These are phyloP conservation scores for Agapostemon virescens DNA, from an alignment of 2,888 invertebrate species.

Conservation along the genomic window DNA sequence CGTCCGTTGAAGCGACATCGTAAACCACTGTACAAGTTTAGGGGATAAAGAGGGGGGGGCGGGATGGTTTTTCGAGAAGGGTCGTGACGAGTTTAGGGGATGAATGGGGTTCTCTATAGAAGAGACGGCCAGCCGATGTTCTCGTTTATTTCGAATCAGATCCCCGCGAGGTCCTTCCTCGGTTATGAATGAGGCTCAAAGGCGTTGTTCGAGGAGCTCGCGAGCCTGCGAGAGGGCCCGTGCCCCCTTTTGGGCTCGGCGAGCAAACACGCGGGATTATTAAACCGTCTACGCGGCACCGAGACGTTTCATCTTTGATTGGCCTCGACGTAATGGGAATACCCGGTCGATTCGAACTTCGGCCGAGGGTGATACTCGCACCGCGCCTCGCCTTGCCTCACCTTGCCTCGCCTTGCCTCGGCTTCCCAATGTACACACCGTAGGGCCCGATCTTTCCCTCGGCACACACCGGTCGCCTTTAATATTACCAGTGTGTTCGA, in stretches of 20 bases:
- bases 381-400: neutral
- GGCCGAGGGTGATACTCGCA: conserved; percentile 46
- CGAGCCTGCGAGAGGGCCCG: neutral
- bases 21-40: neutral
- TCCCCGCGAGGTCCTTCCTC: conserved; percentile 61
- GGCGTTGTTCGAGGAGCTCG: conserved; percentile 67
- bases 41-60: neutral
- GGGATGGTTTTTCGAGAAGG: neutral
- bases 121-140: conserved; percentile 14
- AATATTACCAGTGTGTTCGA: conserved; percentile 28
- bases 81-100: neutral
- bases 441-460: conserved; percentile 10
- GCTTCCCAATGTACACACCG: conserved; percentile 37
- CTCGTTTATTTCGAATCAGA: conserved; percentile 71
- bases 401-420: conserved; percentile 10
- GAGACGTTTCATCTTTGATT: conserved; percentile 75
- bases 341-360: conserved; percentile 60
- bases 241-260: conserved; percentile 49
- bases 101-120: neutral
- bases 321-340: conserved; percentile 72
- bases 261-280: conserved; percentile 77
- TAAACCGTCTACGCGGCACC: conserved; percentile 70
- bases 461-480: conserved; percentile 14
- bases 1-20: neutral
- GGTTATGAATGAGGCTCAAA: conserved; percentile 71